Evolutionary conservation across 2,113 vertebrate species (phyloP).

Genomic region (Petaurus breviceps): DNA sequence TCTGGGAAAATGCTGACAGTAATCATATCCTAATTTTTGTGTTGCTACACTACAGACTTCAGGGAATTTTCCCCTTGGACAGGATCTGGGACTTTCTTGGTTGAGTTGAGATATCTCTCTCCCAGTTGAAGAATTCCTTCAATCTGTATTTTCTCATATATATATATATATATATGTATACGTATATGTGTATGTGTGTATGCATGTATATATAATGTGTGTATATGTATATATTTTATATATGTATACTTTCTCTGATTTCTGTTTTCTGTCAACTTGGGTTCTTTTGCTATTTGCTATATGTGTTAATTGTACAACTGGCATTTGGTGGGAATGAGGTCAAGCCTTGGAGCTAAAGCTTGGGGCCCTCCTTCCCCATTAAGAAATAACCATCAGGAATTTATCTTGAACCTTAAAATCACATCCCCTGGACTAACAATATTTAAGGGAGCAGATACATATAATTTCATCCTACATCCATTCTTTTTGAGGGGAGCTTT

Average conservation of each 20-base stretch:
- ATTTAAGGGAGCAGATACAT: neutral
- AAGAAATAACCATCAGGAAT: neutral
- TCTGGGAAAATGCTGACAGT: neutral
- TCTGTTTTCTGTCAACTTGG: neutral
- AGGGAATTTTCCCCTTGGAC: neutral
- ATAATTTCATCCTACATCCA: neutral
- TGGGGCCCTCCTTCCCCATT: neutral
- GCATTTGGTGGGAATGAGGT: neutral
- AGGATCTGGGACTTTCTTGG: neutral
- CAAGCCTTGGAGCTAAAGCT: neutral
- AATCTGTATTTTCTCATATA: neutral
- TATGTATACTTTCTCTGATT: neutral
- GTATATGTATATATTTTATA: neutral
- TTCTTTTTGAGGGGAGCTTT: neutral
- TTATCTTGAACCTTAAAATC: neutral
- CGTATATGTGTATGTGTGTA: neutral
- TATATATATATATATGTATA: neutral
- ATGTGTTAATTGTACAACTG: neutral
- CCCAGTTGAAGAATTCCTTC: neutral
- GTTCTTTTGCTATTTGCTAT: neutral
- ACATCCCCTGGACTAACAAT: neutral
- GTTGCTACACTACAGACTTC: neutral
- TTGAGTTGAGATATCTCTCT: neutral
- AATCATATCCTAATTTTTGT: neutral
- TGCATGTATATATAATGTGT: too few species aligned